These are phyloP conservation scores for Aphaenogaster floridana DNA, from an alignment of 1,140 invertebrate species.

Conservation along the genomic window DNA sequence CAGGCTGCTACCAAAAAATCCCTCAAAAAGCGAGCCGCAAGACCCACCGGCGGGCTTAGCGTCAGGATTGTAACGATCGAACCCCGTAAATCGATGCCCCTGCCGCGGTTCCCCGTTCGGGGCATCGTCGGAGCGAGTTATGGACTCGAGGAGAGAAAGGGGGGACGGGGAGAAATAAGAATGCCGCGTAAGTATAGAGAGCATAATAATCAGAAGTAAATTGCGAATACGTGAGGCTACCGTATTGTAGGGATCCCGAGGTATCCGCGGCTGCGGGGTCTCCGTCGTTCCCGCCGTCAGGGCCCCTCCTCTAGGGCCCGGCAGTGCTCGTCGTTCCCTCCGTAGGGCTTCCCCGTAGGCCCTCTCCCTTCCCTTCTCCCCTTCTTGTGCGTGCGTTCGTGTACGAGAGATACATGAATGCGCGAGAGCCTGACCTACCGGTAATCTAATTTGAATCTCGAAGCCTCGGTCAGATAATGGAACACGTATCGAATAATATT, in stretches of 20 bases:
- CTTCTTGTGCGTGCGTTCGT: neutral
- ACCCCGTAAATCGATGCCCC: slow-evolving; percentile 70
- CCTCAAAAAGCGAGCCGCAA: neutral
- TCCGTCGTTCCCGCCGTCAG: slow-evolving; percentile 32
- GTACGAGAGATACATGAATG: slow-evolving; percentile 40
- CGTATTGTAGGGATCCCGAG: slow-evolving; percentile 79
- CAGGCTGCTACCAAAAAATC: slow-evolving; percentile 19
- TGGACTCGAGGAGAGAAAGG: slow-evolving; percentile 17
- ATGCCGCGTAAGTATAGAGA: slow-evolving; percentile 83
- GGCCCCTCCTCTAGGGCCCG: neutral
- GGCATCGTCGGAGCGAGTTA: slow-evolving; percentile 19
- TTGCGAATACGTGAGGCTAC: slow-evolving; percentile 87
- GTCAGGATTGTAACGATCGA: slow-evolving; percentile 57
- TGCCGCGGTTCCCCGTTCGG: slow-evolving; percentile 54
- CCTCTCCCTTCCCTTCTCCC: too few species aligned
- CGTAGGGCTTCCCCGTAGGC: neutral
- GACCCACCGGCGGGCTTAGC: neutral
- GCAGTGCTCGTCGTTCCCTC: slow-evolving; percentile 26
- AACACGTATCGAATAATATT: slow-evolving; percentile 87
- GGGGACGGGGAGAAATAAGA: slow-evolving; percentile 76
- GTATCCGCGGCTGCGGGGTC: slow-evolving; percentile 32
- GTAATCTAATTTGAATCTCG: slow-evolving; percentile 87
- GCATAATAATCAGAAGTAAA: slow-evolving; percentile 86
- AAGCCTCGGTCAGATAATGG: slow-evolving; percentile 79
- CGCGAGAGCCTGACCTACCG: slow-evolving; percentile 66